Evolutionary conservation across 2,797 vertebrate genomes (phyloP), one percentile per base, ranked within the genome.

Genomic region (Adrianichthys oophorus): DNA sequence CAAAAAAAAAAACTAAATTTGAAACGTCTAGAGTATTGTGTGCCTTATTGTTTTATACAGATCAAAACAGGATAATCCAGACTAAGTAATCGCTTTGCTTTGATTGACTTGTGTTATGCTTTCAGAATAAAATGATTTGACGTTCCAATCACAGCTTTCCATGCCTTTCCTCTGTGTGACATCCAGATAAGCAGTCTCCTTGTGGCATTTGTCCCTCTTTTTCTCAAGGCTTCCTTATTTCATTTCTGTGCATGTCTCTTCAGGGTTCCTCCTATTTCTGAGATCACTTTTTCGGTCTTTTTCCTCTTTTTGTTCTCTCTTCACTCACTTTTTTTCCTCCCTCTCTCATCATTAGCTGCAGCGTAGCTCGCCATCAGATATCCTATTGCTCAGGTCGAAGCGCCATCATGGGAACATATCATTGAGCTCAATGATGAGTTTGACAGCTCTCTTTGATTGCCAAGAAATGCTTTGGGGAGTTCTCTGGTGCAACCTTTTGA

Each of bases 111-210:
- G 19, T 21, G 19, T 21, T 29, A n/a, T 82, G 24, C 65, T 82
- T 78, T 69, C 62, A 72, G 68, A 80, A 72, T 75, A 37, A 74
- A 67, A 32, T 46, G 52, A 68, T 81, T 77, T 77, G 65, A 78
- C 59, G 76, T 62, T 63, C 58, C 68, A 60, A 72, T 70, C 68
- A 52, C 52, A 58, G 47, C 59, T 48, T 73, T 44, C 29, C 67
- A 47, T 64, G 57, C 68, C 12, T 46, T 54, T 53, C 48, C 56
- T 64, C 64, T n/a, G 45, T 65, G 69, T 64, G 62, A 74, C 70
- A 71, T 57, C 52, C 65, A 71, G 56, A 80, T 79, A 80, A 80
- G 80, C 71, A 74, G 66, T 59, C 52, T 64, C 52, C 60, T 32
- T 47, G 37, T 69, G 59, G 69, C 67, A 53, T 80, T 77, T 68